Evolutionary conservation across 2,797 vertebrate genomes (phyloP).

Genomic region (Ciconia nigra): DNA sequence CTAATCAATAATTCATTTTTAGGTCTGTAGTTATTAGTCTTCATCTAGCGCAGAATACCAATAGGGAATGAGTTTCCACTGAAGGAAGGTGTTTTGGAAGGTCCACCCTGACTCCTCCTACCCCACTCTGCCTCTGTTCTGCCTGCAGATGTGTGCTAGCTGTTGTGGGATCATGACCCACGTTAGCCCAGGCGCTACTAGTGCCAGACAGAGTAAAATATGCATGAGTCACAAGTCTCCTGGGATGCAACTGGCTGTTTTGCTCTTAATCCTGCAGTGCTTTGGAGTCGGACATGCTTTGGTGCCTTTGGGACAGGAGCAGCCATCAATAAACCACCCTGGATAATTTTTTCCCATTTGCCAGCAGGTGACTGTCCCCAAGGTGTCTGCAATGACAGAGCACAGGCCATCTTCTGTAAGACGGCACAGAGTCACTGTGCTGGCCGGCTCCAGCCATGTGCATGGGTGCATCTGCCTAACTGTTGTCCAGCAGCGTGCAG

Average conservation of each 20-base stretch:
- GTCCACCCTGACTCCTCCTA: neutral
- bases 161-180: neutral
- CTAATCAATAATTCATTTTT: conserved; percentile 50
- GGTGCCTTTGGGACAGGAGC: neutral
- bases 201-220: neutral
- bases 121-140: neutral
- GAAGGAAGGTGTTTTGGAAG: neutral
- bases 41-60: neutral
- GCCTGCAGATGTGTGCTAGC: neutral
- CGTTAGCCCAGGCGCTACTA: neutral
- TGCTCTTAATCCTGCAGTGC: neutral
- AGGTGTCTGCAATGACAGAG: neutral
- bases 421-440: neutral
- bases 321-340: neutral
- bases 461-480: neutral
- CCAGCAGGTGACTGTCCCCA: neutral
- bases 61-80: neutral
- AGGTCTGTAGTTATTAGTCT: neutral
- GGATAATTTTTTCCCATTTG: neutral
- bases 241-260: neutral
- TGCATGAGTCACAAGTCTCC: neutral
- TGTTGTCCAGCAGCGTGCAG: neutral
- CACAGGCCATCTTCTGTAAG: neutral
- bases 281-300: neutral
- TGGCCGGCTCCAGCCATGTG: neutral